phyloP scores from a whole-genome alignment of 2,888 invertebrate genomes.

The Plagodis dolabraria region DNA sequence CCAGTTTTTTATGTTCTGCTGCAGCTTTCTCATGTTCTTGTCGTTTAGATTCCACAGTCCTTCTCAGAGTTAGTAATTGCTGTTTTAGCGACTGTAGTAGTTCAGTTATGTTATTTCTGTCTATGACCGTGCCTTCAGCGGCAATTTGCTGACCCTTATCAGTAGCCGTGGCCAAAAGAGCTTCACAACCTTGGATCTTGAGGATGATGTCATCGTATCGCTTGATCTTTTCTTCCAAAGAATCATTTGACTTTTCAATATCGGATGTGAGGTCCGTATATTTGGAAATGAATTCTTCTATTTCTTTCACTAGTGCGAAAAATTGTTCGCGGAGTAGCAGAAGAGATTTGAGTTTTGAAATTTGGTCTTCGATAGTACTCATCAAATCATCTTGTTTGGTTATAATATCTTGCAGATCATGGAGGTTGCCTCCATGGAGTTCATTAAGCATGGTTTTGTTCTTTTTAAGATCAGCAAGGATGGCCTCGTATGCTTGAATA shows the following conservation, averaged over 20 bases:
- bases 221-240: conserved; percentile 94
- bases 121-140: conserved; percentile 94
- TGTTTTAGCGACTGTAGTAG: conserved; percentile 94
- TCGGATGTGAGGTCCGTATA: conserved; percentile 94
- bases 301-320: conserved; percentile 93
- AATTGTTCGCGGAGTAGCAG: conserved; percentile 94
- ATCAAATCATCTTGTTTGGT: conserved; percentile 94
- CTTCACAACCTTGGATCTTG: conserved; percentile 96
- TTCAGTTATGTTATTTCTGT: conserved; percentile 94
- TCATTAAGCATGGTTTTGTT: conserved; percentile 91
- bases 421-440: conserved; percentile 90
- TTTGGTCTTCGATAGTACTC: conserved; percentile 93
- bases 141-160: conserved; percentile 98
- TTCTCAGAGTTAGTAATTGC: conserved; percentile 90
- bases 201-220: conserved; percentile 93
- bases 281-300: conserved; percentile 93
- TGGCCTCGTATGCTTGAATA: conserved; percentile 90
- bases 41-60: conserved; percentile 93
- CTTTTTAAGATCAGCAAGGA: conserved; percentile 90
- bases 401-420: conserved; percentile 91
- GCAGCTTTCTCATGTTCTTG: conserved; percentile 95
- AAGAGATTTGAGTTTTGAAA: conserved; percentile 91
- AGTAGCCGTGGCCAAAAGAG: conserved; percentile 92
- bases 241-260: conserved; percentile 92
- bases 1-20: conserved; percentile 94